phyloP scores from a whole-genome alignment of 2,888 invertebrate species.

The Patella depressa region DNA sequence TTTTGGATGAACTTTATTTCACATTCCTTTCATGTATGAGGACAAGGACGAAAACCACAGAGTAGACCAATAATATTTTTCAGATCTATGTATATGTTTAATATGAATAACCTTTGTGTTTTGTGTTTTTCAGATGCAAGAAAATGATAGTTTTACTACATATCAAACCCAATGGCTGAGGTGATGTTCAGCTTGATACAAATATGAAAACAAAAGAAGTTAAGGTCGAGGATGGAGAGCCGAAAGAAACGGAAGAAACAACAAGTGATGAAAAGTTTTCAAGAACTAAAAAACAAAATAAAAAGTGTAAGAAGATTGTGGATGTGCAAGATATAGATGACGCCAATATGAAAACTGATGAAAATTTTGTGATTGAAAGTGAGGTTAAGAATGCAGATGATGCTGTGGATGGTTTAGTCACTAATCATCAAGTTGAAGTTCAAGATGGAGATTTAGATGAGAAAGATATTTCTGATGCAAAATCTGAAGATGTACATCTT shows the following conservation, averaged over 20 bases:
- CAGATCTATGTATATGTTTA: no score
- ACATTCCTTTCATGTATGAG: no score
- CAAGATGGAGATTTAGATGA: not conserved
- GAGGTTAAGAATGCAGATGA: not conserved
- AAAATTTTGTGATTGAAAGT: not conserved
- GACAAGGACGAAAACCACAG: no score
- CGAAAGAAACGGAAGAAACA: conserved; percentile 7
- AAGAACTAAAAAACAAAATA: conserved; percentile 14
- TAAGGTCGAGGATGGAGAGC: conserved; percentile 14
- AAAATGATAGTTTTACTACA: no score
- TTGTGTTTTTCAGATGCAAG: no score
- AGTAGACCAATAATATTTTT: no score
- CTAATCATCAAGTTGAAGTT: not conserved
- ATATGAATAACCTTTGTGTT: no score
- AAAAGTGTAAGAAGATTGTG: conserved; percentile 15
- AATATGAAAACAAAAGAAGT: conserved; percentile 12
- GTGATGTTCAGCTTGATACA: not conserved
- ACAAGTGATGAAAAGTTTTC: conserved; percentile 10
- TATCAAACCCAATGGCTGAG: no score
- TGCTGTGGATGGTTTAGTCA: not conserved
- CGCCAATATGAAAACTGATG: not conserved
- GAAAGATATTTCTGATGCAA: not conserved
- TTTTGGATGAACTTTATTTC: no score
- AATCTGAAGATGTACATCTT: not conserved
- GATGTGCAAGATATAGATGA: not conserved